A percentile compares a stretch with the other conserved stretches of the same genome.
Conservation (phyloP, 2,113 vertebrate species). For the Anarhynchus alexandrinus region DNA sequence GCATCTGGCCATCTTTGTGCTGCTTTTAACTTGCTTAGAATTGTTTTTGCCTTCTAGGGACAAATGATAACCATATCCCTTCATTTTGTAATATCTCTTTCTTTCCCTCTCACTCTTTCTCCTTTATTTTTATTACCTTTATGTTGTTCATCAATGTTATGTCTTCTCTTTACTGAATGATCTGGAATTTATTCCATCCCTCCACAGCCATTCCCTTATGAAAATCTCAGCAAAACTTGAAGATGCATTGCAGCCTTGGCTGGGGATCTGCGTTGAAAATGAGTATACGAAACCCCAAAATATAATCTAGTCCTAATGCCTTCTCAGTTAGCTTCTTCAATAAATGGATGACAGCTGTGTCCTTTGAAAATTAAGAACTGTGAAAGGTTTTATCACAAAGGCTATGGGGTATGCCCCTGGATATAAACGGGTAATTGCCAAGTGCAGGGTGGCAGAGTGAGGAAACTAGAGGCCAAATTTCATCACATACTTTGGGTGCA, state of each 20-base stretch:
- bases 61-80: background rate
- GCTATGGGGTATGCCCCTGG: fast-evolving
- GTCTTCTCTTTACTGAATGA: background rate
- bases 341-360: background rate
- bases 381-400: background rate
- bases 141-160: background rate
- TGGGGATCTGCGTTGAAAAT: background rate
- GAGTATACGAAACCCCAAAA: background rate
- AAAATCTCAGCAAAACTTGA: background rate
- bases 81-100: background rate
- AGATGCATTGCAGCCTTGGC: background rate
- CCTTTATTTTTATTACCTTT: background rate
- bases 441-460: background rate
- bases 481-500: background rate
- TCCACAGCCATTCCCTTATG: fast-evolving
- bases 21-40: background rate
- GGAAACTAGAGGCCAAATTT: background rate
- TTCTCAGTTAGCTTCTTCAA: background rate
- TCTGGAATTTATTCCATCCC: background rate
- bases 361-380: background rate
- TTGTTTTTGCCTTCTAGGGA: background rate
- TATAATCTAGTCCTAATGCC: background rate
- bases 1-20: background rate
- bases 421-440: background rate
- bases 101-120: background rate